phyloP scores from a whole-genome alignment of 2,113 vertebrate genomes.

The Ceuthmochares aereus region DNA sequence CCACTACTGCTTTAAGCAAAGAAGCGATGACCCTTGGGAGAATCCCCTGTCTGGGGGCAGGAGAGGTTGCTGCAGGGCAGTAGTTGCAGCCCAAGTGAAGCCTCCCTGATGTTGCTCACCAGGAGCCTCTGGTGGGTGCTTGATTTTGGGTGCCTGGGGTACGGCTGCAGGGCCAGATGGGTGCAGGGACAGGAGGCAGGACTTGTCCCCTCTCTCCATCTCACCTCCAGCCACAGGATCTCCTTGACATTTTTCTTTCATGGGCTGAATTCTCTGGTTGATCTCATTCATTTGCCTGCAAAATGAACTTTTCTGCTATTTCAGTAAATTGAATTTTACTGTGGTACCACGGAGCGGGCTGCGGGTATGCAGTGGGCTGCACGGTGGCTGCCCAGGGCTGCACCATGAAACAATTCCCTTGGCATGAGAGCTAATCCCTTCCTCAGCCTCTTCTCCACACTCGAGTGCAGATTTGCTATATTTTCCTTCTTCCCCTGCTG shows the following conservation, averaged over 20 bases:
- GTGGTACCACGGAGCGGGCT: accelerated
- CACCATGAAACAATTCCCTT: accelerated
- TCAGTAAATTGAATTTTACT: accelerated
- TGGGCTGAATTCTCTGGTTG: accelerated
- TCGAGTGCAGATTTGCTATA: accelerated
- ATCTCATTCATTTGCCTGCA: background rate
- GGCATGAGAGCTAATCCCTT: accelerated
- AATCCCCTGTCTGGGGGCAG: background rate
- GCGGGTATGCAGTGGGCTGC: background rate
- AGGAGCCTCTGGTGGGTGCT: background rate
- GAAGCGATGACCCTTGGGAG: background rate
- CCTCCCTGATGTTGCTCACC: accelerated
- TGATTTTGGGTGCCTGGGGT: background rate
- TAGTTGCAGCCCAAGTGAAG: background rate
- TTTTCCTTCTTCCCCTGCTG: background rate
- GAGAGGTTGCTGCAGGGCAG: background rate
- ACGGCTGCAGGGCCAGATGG: accelerated
- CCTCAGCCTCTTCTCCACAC: background rate
- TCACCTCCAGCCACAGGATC: background rate
- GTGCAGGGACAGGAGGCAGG: background rate
- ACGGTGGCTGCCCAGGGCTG: accelerated
- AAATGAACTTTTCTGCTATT: background rate
- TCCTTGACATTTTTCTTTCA: background rate
- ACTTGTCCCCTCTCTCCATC: background rate
- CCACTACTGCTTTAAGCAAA: background rate